Evolutionary conservation across 2,797 vertebrate species (phyloP).

Genomic region (Aphelocoma californica): DNA sequence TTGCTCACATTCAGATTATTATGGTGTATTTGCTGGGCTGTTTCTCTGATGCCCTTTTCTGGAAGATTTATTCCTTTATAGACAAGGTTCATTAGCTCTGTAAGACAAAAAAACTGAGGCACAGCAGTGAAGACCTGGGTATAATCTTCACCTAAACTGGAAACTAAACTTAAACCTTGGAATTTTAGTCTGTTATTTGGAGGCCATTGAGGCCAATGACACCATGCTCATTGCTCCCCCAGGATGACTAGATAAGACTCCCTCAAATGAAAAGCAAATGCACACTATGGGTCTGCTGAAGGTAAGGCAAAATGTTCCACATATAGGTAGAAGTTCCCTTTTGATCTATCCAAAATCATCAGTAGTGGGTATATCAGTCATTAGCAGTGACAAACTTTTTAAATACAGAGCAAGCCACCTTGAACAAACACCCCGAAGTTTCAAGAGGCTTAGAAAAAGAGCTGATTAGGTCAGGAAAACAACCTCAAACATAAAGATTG

Average conservation of each 20-base stretch:
- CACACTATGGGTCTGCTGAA: not conserved
- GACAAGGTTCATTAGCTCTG: not conserved
- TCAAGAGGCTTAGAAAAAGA: not conserved
- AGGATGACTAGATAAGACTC: not conserved
- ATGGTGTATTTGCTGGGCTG: not conserved
- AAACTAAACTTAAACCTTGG: not conserved
- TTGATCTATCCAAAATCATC: not conserved
- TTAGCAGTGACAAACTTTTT: not conserved
- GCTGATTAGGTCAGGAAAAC: not conserved
- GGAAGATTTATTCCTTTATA: not conserved
- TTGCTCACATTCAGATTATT: not conserved
- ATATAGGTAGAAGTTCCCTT: not conserved
- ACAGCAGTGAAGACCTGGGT: not conserved
- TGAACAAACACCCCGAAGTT: not conserved
- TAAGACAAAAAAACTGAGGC: not conserved
- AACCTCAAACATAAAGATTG: not conserved
- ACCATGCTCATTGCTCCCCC: not conserved
- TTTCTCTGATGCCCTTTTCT: not conserved
- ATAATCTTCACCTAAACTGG: not conserved
- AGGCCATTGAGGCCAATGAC: not conserved
- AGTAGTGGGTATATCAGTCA: not conserved
- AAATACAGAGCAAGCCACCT: not conserved
- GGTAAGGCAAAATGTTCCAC: not conserved
- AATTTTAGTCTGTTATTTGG: not conserved
- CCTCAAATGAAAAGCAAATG: not conserved